phyloP scores from a whole-genome alignment of 2,797 vertebrate genomes.

The Betta splendens region DNA sequence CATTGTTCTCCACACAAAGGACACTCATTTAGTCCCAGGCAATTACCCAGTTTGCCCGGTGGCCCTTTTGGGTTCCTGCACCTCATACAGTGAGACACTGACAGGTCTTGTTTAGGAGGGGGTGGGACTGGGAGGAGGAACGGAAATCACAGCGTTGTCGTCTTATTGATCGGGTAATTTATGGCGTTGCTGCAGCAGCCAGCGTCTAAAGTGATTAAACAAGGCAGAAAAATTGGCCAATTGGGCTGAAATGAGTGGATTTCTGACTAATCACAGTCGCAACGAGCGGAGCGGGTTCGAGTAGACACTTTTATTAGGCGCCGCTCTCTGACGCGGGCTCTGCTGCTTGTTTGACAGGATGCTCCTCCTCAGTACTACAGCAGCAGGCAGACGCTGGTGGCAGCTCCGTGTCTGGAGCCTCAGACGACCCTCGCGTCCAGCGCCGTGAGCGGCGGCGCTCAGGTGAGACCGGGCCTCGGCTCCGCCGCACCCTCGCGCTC shows the following conservation, averaged over 20 bases:
- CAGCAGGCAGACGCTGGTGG: conserved; percentile 85
- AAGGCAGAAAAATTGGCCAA: conserved; percentile 72
- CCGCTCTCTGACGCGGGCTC: not conserved
- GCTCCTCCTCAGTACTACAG: conserved; percentile 82
- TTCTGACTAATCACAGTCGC: conserved; percentile 52
- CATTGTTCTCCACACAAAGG: conserved; percentile 81
- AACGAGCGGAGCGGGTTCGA: not conserved
- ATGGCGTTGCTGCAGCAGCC: conserved; percentile 64
- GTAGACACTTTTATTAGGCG: not conserved
- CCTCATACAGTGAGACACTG: conserved; percentile 72
- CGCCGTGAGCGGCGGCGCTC: conserved; percentile 40
- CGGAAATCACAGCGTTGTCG: conserved; percentile 72
- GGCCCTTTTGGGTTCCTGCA: conserved; percentile 50
- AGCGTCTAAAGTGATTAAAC: conserved; percentile 61
- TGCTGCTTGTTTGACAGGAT: conserved; percentile 68
- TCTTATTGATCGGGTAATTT: conserved; percentile 77
- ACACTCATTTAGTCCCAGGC: conserved; percentile 74
- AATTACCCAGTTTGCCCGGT: conserved; percentile 74
- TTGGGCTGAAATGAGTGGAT: conserved; percentile 59
- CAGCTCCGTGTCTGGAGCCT: conserved; percentile 61
- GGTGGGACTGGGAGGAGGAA: conserved; percentile 60
- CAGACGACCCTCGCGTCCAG: conserved; percentile 31
- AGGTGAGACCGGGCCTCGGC: conserved; percentile 53
- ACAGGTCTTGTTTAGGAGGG: conserved; percentile 60
- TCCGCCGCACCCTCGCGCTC: not conserved